Base-by-base conservation (phyloP, 2,797 vertebrate genomes). In the Myiotriccus ornatus region DNA sequence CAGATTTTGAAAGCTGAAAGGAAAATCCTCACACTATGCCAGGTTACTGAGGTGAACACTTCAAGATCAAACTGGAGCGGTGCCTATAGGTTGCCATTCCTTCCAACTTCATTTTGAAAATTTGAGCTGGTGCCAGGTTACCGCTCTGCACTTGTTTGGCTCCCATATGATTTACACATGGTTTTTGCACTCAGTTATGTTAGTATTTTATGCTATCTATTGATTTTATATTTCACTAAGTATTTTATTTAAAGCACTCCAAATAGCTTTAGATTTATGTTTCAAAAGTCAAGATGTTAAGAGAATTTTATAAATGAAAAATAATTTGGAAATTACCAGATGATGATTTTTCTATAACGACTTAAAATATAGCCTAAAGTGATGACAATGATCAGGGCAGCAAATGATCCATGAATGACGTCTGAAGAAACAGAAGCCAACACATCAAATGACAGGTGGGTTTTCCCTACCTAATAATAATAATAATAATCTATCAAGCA, bases 271-370 rank as follows among this genome's bases (percentile, higher is more conserved):
- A 87, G 93, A 96, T 91, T 95, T 93, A 97, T 95, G 56, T 37
- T 70, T 90, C 60, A 68, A 81, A 89, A 94, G 84, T 80, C 91
- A 96, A 24, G 34, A 80, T 79, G 70, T 92, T 95, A 96, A 92
- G 49, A 84, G 81, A 95, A 85, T 94, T 83, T 95, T 89, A 90
- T 87, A 94, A 95, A 96, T 79, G 94, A 96, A 91, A 96, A 95
- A 96, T 94, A 96, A 95, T 89, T 91, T 95, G 73, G 63, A 91
- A 96, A 94, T 96, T 89, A 92, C 68, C 22, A 89, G 78, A 86
- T 82, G 73, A 93, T 92, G 85, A 63, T 90, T 95, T 90, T 95
- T 96, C 57, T 76, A 88, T 93, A 95, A 87, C 49, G 87, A 87
- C 91, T 89, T 96, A 82, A 95, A 95, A 63, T 84, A 82, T 81